phyloP scores from a whole-genome alignment of 2,797 vertebrate genomes.

The Mormyrus proboscirostris region DNA sequence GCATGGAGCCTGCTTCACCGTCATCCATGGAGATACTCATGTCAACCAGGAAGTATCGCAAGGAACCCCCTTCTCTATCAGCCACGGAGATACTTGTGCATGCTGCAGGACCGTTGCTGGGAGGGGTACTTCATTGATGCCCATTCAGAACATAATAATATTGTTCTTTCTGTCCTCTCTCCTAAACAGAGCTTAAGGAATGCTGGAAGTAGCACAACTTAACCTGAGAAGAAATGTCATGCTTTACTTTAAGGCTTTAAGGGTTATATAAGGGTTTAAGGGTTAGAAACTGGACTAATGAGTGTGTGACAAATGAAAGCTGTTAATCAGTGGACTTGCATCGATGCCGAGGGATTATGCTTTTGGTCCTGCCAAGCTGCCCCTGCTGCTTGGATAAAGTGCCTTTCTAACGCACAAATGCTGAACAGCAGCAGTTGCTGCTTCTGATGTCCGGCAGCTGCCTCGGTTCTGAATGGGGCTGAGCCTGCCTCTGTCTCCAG shows the following conservation, averaged over 20 bases:
- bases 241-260: slow-evolving; percentile 29
- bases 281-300: slow-evolving; percentile 27
- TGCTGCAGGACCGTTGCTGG: neutral
- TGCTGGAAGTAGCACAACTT: slow-evolving; percentile 34
- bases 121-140: slow-evolving; percentile 37
- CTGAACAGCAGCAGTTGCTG: neutral
- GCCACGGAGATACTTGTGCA: neutral
- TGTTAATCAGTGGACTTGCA: neutral
- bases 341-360: neutral
- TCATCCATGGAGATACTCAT: too few species aligned
- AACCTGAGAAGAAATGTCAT: slow-evolving; percentile 36
- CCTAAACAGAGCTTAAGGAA: slow-evolving; percentile 36
- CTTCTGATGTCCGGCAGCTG: neutral
- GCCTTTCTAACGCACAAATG: neutral
- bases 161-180: slow-evolving; percentile 30
- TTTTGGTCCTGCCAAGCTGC: neutral
- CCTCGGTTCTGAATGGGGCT: neutral
- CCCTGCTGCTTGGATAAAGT: neutral
- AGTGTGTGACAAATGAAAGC: slow-evolving; percentile 10
- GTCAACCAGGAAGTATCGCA: neutral
- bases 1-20: too few species aligned
- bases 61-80: neutral
- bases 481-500: neutral
- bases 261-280: neutral
- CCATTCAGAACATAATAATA: slow-evolving; percentile 26